A percentile compares a stretch with the other conserved stretches of the same genome.
These are phyloP conservation scores for Psettodes erumei DNA, from an alignment of 2,113 vertebrate genomes.

Conservation along the genomic window DNA sequence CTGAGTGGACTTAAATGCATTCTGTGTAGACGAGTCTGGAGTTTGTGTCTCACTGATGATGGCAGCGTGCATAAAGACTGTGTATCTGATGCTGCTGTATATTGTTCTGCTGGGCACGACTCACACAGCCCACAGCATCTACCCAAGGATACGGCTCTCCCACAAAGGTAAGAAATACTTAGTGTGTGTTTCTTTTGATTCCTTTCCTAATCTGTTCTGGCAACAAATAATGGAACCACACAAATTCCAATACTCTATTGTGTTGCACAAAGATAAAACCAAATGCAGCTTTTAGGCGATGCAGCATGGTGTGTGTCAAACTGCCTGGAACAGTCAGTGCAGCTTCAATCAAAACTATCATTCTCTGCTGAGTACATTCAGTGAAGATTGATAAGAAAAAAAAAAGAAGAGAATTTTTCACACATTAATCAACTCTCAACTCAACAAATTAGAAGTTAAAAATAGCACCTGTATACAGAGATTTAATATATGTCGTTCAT, in stretches of 20 bases:
- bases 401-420: conserved; percentile 1
- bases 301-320: neutral
- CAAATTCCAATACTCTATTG: neutral
- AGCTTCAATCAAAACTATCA: neutral
- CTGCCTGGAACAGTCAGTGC: neutral
- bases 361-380: conserved; percentile 1
- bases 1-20: conserved; percentile 38
- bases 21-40: conserved; percentile 35
- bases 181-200: neutral
- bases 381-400: neutral
- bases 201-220: neutral
- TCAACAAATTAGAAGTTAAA: neutral
- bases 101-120: conserved; percentile 49
- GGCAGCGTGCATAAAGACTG: conserved; percentile 54
- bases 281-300: neutral
- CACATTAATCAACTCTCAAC: neutral
- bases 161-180: conserved; percentile 69
- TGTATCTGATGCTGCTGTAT: conserved; percentile 65
- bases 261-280: neutral
- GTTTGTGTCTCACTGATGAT: conserved; percentile 53
- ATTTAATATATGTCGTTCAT: neutral
- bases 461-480: too few species aligned
- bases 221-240: neutral
- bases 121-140: conserved; percentile 60
- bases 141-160: conserved; percentile 78